Conservation (phyloP, 2,888 invertebrate species). For the Polymixis lichenea region DNA sequence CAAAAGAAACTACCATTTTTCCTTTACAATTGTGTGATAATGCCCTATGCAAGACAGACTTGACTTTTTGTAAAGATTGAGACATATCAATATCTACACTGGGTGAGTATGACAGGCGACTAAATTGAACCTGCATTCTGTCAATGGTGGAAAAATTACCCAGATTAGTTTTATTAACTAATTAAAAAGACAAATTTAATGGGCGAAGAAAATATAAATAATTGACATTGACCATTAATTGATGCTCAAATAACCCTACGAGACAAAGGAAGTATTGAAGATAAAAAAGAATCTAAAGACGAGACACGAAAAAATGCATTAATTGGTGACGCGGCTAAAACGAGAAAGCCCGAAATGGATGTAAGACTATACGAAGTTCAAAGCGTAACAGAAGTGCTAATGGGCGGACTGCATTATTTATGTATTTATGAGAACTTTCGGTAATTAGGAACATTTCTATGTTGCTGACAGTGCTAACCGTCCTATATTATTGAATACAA, state of each 20-base stretch:
- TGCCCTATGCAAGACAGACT: no score
- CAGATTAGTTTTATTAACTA: no score
- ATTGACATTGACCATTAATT: constrained; percentile 43
- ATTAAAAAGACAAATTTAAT: not conserved
- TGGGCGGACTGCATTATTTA: constrained; percentile 78
- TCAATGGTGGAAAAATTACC: no score
- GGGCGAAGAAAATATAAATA: not conserved
- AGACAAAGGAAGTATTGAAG: constrained; percentile 71
- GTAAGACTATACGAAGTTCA: constrained; percentile 80
- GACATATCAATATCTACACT: no score
- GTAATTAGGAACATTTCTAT: constrained; percentile 72
- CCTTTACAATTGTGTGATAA: no score
- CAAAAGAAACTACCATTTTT: no score
- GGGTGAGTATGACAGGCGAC: no score
- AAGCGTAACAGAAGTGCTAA: constrained; percentile 82
- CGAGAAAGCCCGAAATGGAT: constrained; percentile 77
- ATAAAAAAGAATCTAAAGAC: constrained; percentile 65
- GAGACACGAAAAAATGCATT: constrained; percentile 81
- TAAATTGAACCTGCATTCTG: no score
- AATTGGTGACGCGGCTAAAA: constrained; percentile 83
- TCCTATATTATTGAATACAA: constrained; percentile 47
- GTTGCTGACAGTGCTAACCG: constrained; percentile 48
- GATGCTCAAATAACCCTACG: constrained; percentile 38
- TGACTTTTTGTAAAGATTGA: no score
- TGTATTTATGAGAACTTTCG: constrained; percentile 70